Evolutionary conservation across 2,113 vertebrate species (phyloP).

Genomic region (Indicator indicator): DNA sequence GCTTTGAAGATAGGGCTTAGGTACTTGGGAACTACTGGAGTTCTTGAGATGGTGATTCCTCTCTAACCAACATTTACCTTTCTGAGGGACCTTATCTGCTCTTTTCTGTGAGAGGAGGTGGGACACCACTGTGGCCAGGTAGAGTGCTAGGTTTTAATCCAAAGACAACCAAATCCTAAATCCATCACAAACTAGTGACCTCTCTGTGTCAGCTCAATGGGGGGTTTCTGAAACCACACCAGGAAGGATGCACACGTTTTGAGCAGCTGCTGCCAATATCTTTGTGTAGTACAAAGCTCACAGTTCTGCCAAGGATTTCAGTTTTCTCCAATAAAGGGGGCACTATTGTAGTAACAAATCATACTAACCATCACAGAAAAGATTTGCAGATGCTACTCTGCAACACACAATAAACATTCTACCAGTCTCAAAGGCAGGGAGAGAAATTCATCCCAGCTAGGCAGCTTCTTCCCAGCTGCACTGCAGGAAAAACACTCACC

Average conservation of each 20-base stretch:
- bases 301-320: not conserved
- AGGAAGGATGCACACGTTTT: not conserved
- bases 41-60: rapidly evolving
- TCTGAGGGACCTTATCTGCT: not conserved
- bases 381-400: not conserved
- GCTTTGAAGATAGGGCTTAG: not conserved
- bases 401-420: not conserved
- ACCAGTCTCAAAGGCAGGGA: not conserved
- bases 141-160: not conserved
- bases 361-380: not conserved
- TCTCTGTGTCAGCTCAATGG: not conserved
- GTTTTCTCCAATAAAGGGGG: not conserved
- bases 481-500: not conserved
- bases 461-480: not conserved
- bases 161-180: not conserved
- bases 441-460: not conserved
- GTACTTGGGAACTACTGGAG: not conserved
- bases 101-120: not conserved
- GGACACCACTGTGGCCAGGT: not conserved
- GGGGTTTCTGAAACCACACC: not conserved
- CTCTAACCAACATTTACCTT: not conserved
- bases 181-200: not conserved
- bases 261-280: not conserved
- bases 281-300: not conserved
- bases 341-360: not conserved